These are phyloP conservation scores for Brachyalestes nurse DNA, from an alignment of 2,797 vertebrate species.

Conservation along the genomic window DNA sequence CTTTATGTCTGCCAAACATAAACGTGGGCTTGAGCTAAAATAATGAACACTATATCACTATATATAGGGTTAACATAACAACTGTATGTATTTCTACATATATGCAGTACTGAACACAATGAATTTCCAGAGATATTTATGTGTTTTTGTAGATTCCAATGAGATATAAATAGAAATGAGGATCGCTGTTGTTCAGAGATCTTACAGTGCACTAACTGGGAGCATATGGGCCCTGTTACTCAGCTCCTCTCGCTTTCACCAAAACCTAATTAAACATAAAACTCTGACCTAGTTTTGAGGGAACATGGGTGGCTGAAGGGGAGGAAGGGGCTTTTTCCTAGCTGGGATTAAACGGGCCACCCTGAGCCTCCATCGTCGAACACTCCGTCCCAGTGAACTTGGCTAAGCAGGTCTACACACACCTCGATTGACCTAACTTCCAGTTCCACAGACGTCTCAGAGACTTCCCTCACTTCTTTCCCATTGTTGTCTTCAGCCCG, in stretches of 20 bases:
- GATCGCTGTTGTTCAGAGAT: neutral
- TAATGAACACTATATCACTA: too few relatives aligned
- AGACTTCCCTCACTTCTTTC: constrained; percentile 14
- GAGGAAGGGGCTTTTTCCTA: neutral
- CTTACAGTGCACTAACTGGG: constrained; percentile 29
- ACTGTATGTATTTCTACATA: too few relatives aligned
- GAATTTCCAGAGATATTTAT: neutral
- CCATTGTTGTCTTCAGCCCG: constrained; percentile 42
- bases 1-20: too few relatives aligned
- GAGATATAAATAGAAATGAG: constrained; percentile 32
- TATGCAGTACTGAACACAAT: neutral
- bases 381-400: neutral
- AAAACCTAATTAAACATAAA: constrained; percentile 69
- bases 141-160: constrained; percentile 18
- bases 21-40: too few relatives aligned
- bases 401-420: constrained; percentile 1
- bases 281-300: constrained; percentile 69
- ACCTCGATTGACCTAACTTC: neutral
- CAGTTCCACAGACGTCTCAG: neutral
- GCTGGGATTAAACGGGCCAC: constrained; percentile 43
- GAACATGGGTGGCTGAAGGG: constrained; percentile 15
- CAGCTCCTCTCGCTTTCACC: constrained; percentile 55
- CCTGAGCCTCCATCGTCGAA: neutral
- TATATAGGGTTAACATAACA: too few relatives aligned
- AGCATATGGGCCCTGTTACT: constrained; percentile 54